These are phyloP conservation scores for Phaonia tiefii DNA, from an alignment of 2,888 invertebrate species.

Conservation along the genomic window DNA sequence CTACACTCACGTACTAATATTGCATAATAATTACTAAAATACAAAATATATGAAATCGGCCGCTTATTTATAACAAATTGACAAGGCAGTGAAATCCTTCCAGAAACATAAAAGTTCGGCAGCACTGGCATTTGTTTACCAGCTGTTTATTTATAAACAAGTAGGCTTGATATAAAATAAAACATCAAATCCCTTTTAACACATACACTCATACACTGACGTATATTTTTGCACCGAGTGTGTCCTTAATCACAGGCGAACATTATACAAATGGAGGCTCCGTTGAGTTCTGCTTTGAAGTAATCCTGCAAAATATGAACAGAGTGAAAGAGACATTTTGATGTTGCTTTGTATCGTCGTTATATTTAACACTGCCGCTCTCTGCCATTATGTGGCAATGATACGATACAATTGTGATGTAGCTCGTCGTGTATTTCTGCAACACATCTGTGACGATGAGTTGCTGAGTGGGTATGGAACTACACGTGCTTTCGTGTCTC, in stretches of 20 bases:
- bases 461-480: slow-evolving; percentile 40
- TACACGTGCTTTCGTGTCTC: slow-evolving; percentile 46
- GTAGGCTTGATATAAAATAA: slow-evolving; percentile 55
- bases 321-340: slow-evolving; percentile 60
- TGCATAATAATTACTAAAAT: too few relatives aligned
- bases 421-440: slow-evolving; percentile 28
- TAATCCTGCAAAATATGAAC: slow-evolving; percentile 70
- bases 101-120: slow-evolving; percentile 62
- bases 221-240: slow-evolving; percentile 71
- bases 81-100: slow-evolving; percentile 42
- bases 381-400: slow-evolving; percentile 36
- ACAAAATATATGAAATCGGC: too few relatives aligned
- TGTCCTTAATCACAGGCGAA: slow-evolving; percentile 50
- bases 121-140: slow-evolving; percentile 79
- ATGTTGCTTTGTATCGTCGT: slow-evolving; percentile 76
- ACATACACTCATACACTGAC: slow-evolving; percentile 57
- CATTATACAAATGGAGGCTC: slow-evolving; percentile 53
- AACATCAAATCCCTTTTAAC: not conserved
- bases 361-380: slow-evolving; percentile 62
- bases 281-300: slow-evolving; percentile 7
- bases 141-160: slow-evolving; percentile 76
- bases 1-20: too few relatives aligned
- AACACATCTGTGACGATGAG: slow-evolving; percentile 10
- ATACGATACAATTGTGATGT: slow-evolving; percentile 46
- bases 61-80: too few relatives aligned